Evolutionary conservation across 2,888 invertebrate species (phyloP), one percentile per base, ranked within the genome.

Genomic region (Uloborus plumipes): DNA sequence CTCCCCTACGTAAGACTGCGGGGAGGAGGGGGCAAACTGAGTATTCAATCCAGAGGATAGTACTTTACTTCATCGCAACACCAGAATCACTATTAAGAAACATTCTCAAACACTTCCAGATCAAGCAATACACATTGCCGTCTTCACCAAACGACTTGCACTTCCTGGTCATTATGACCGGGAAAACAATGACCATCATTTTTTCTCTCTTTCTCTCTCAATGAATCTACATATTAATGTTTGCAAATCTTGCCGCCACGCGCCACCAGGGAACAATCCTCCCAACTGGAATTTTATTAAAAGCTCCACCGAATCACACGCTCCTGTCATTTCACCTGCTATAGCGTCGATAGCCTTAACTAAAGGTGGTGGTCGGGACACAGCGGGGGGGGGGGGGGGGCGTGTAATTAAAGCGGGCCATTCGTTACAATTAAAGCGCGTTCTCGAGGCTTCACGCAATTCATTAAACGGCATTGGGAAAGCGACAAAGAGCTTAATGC

Each of bases 371-470:
- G 39, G 39, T 39, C 39, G 18, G n/a, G 62, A 26, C 66, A 1
- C 26, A 26, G 26, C 16, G n/a, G 16, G 50, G 9, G 26, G 49
- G 55, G 9, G 50, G 15, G 50, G 71, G 49, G 3, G 39, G 66
- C 31, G 67, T 75, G 49, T 66, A 75, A 75, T 75, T 75, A 75
- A 75, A 75, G 75, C 53, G 75, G 50, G 66, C 75, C 75, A 75
- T 75, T 75, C 75, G 75, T 75, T 75, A 75, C 75, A 75, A 75
- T 75, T 75, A 75, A 75, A 75, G 65, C 75, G 58, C 59, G 67
- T 75, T 59, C 74, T 65, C 64, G 15, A 26, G 65, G 65, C 55
- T 74, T 55, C 75, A 22, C 20, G 75, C 75, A 75, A 75, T 75
- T 75, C 75, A 75, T 75, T 75, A 75, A 59, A 65, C 31, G 61